Conservation (phyloP, 2,113 vertebrate species). For the Psittacula cyanocephala region DNA sequence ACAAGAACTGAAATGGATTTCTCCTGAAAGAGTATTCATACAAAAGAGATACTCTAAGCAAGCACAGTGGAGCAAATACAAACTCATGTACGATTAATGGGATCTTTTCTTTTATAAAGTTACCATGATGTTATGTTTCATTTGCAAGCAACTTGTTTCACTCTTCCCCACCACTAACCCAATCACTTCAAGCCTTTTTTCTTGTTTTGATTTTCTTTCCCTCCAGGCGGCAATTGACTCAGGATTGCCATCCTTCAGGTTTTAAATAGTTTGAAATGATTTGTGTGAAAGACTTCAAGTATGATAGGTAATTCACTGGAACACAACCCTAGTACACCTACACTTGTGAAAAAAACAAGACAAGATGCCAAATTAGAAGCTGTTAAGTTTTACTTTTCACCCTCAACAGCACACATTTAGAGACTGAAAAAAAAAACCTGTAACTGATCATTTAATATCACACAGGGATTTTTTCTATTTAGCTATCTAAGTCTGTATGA, state of each 20-base stretch:
- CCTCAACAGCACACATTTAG: neutral
- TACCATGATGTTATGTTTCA: neutral
- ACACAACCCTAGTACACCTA: neutral
- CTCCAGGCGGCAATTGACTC: neutral
- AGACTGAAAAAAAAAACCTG: neutral
- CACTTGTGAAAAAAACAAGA: neutral
- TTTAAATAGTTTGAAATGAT: neutral
- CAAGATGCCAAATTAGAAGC: neutral
- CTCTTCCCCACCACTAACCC: neutral
- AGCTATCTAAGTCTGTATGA: neutral
- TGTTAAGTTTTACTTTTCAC: neutral
- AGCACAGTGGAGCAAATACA: neutral
- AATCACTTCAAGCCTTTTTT: neutral
- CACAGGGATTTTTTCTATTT: neutral
- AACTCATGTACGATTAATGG: neutral
- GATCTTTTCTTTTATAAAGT: neutral
- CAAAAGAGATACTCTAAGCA: neutral
- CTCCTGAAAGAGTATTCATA: neutral
- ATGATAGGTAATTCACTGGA: neutral
- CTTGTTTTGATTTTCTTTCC: neutral
- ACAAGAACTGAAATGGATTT: neutral
- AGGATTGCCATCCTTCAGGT: neutral
- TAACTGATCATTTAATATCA: neutral
- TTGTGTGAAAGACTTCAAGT: neutral
- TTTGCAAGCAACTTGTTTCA: neutral